These are phyloP conservation scores for Mesochorus sp. DNA, from an alignment of 2,888 invertebrate species.

Conservation along the genomic window DNA sequence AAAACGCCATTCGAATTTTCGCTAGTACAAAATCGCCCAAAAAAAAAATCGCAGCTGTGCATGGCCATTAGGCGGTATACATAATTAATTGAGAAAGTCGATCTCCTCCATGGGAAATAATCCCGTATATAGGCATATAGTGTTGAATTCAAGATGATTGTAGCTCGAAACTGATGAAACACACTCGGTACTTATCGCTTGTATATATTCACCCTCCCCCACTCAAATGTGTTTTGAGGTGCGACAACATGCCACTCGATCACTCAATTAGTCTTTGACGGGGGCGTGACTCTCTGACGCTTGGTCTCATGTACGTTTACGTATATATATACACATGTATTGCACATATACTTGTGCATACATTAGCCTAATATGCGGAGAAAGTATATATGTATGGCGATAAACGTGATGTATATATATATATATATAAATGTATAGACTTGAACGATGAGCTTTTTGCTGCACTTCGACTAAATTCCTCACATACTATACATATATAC, in stretches of 20 bases:
- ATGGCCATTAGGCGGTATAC: too few species aligned
- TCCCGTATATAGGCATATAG: background rate
- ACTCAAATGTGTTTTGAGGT: constrained; percentile 70
- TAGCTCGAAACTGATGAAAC: constrained; percentile 9
- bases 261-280: constrained; percentile 78
- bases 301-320: constrained; percentile 39
- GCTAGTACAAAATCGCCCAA: background rate
- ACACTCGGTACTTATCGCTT: background rate
- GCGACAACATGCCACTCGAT: constrained; percentile 77
- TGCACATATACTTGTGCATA: constrained; percentile 15
- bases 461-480: constrained; percentile 37
- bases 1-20: background rate
- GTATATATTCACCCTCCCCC: constrained; percentile 22
- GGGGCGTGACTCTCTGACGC: constrained; percentile 71
- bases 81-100: constrained; percentile 2
- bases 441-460: constrained; percentile 48
- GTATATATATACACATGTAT: constrained; percentile 34
- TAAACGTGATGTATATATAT: too few species aligned
- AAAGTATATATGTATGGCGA: constrained; percentile 24
- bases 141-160: constrained; percentile 15
- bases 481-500: constrained; percentile 23
- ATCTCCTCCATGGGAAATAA: background rate
- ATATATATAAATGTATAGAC: too few species aligned
- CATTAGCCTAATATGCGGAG: constrained; percentile 28
- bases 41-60: background rate